A percentile compares a stretch with the other conserved stretches of the same genome.
Conservation (phyloP, 2,797 vertebrate genomes). For the Myotis daubentonii region DNA sequence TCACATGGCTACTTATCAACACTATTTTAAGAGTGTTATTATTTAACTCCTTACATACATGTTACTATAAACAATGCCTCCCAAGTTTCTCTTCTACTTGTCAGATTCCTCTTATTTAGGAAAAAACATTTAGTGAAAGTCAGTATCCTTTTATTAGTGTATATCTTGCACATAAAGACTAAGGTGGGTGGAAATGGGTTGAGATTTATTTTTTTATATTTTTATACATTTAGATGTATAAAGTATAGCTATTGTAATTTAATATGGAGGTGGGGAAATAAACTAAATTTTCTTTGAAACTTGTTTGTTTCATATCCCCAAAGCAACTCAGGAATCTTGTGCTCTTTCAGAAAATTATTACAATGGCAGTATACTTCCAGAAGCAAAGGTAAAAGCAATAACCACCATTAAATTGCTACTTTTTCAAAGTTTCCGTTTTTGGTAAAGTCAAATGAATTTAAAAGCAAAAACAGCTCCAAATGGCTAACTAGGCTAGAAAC, state of each 20-base stretch:
- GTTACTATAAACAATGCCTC: neutral
- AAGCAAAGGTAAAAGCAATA: conserved; percentile 33
- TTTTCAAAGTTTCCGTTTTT: neutral
- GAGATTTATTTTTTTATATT: conserved; percentile 39
- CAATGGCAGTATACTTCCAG: neutral
- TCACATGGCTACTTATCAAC: conserved; percentile 51
- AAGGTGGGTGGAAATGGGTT: neutral
- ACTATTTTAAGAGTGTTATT: conserved; percentile 39
- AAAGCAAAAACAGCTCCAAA: neutral
- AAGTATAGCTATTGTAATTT: conserved; percentile 23
- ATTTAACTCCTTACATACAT: conserved; percentile 37
- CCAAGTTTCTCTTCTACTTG: conserved; percentile 25
- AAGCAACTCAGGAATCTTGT: neutral
- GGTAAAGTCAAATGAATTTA: conserved; percentile 8
- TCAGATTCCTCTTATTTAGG: neutral
- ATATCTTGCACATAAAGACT: neutral
- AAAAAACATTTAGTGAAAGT: neutral
- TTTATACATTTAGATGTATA: neutral
- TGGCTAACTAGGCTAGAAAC: neutral
- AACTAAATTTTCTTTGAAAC: conserved; percentile 44
- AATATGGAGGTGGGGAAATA: neutral
- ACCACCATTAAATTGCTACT: neutral
- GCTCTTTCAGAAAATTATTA: neutral
- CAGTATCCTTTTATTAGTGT: neutral
- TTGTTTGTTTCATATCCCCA: conserved; percentile 1